Conservation (phyloP, 2,113 vertebrate species). For the Tragelaphus scriptus region DNA sequence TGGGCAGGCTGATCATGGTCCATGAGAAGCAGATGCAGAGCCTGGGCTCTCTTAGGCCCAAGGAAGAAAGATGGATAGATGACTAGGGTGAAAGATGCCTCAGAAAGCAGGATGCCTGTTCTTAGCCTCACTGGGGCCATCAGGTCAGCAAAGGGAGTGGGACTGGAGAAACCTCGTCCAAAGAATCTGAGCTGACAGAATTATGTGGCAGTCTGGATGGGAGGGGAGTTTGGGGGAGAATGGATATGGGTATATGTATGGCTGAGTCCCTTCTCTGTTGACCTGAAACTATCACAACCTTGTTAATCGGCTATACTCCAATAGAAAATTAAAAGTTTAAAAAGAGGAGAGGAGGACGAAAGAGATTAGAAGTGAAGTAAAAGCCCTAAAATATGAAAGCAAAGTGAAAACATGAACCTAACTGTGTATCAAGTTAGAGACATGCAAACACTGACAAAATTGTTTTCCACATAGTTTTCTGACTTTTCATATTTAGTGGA, state of each 20-base stretch:
- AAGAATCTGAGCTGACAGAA: neutral
- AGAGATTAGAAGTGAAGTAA: neutral
- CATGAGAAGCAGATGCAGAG: neutral
- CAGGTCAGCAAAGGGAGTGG: neutral
- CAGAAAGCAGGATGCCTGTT: neutral
- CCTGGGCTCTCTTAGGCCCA: neutral
- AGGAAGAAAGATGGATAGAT: neutral
- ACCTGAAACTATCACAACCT: neutral
- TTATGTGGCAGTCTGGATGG: neutral
- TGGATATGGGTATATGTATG: neutral
- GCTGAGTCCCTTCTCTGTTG: neutral
- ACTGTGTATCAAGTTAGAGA: neutral
- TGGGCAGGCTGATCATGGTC: rapidly evolving
- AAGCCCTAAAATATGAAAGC: neutral
- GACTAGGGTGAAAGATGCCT: neutral
- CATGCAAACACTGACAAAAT: neutral
- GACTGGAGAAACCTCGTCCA: neutral
- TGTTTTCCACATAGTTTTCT: neutral
- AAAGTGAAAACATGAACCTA: neutral
- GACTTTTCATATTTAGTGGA: neutral
- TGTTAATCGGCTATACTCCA: neutral
- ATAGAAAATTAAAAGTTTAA: neutral
- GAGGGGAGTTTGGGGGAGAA: neutral
- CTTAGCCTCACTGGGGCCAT: neutral
- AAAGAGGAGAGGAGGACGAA: neutral